Evolutionary conservation across 2,888 invertebrate species (phyloP), one percentile per base, ranked within the genome.

Genomic region (Heliconius hortense): DNA sequence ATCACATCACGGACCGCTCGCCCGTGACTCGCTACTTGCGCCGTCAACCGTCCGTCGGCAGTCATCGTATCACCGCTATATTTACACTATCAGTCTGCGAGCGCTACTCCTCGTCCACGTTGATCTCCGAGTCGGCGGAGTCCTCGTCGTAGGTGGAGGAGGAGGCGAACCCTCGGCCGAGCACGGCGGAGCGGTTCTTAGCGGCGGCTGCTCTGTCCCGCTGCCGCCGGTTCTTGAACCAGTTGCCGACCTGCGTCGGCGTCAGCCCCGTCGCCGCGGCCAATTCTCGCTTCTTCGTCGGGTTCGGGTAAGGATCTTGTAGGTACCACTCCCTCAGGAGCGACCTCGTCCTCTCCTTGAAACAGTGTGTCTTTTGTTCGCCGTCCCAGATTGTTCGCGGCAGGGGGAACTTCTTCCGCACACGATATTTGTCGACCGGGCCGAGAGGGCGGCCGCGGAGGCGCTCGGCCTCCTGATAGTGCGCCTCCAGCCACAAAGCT

Each of bases 361-460:
- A 99, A 93, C 99, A 99, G 93, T 99, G 99, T 88, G 98, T 98
- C 82, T 99, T 99, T 94, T 99, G 99, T 90, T 99, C 99, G 77
- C 99, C 99, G 91, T 99, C 99, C 99, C 99, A 99, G 86, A 99
- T 99, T 79, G 99, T 99, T 83, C 98, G 95, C 73, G 99, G 99
- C 85, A 99, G 94, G 31, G 99, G 99, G 90, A 99, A 99, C 96
- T 99, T 99, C 95, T 99, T 97, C 79, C 99, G 95, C 75, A 99
- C 99, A 79, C 96, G 93, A 89, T 96, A 96, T 92, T 96, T 96
- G 87, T 96, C 96, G 82, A 96, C 96, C 82, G 96, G 96, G 79
- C 96, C 96, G 83, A 99, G 95, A 76, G 98, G 98, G 87, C 99
- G 95, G 79, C 99, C 96, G 83, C 99, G 95, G 81, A 99, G 95